These are phyloP conservation scores for Pagrus major DNA, from an alignment of 2,113 vertebrate species.

Conservation along the genomic window DNA sequence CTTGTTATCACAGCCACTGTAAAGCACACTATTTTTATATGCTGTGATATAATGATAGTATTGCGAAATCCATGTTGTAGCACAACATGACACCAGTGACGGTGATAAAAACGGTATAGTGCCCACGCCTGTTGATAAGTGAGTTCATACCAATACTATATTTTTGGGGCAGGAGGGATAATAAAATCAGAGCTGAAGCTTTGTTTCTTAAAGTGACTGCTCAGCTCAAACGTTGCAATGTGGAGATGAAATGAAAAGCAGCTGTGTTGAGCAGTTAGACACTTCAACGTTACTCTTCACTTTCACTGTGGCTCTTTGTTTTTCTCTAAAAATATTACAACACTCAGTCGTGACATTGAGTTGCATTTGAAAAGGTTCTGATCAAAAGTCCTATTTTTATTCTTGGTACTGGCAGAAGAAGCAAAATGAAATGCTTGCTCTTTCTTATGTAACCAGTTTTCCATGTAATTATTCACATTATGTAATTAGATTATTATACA, in stretches of 20 bases:
- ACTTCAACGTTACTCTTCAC: conserved; percentile 8
- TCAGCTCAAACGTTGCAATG: not conserved
- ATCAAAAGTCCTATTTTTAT: conserved; percentile 58
- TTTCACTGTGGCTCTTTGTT: not conserved
- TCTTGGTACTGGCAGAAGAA: conserved; percentile 24
- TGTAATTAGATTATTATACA: conserved; percentile 47
- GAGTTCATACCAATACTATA: not conserved
- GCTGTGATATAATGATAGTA: too few relatives aligned
- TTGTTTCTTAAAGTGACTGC: not conserved
- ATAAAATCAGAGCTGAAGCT: too few relatives aligned
- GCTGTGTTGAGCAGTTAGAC: conserved; percentile 2
- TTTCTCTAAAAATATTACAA: conserved; percentile 47
- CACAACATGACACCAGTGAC: too few relatives aligned
- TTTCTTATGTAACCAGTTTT: conserved; percentile 49
- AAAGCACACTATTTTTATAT: too few relatives aligned
- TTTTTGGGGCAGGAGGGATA: not conserved
- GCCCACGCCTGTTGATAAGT: too few relatives aligned
- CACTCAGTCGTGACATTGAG: conserved; percentile 15
- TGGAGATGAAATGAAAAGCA: conserved; percentile 11
- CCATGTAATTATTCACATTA: conserved; percentile 50
- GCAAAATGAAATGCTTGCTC: conserved; percentile 26
- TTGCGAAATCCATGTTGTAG: too few relatives aligned
- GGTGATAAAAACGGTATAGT: too few relatives aligned
- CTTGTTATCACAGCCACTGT: too few relatives aligned
- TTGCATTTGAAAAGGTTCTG: conserved; percentile 30